Conservation (phyloP, 2,797 vertebrate species). For the Sebastes diploproa region DNA sequence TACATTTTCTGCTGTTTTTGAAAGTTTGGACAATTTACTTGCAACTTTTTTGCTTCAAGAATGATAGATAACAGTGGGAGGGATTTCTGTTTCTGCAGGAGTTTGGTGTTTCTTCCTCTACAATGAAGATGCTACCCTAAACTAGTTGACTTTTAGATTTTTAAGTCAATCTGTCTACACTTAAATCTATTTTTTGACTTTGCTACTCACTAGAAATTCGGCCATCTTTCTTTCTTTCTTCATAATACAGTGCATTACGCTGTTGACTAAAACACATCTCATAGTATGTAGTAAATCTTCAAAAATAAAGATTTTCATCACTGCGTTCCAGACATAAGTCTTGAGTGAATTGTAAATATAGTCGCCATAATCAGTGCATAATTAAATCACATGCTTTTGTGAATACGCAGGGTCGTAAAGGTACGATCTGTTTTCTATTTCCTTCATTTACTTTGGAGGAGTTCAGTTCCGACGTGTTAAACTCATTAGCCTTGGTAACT, state of each 20-base stretch:
- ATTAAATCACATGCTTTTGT: background rate
- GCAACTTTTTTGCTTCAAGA: conserved; percentile 6
- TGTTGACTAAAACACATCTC: background rate
- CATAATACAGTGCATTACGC: background rate
- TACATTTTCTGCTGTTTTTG: conserved; percentile 10
- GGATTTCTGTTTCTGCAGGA: background rate
- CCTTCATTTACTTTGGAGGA: background rate
- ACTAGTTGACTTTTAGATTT: background rate
- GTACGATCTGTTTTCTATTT: background rate
- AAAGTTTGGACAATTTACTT: conserved; percentile 31
- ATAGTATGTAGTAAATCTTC: background rate
- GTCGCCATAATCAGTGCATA: no score
- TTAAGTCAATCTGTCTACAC: background rate
- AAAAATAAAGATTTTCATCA: background rate
- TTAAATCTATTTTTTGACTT: background rate
- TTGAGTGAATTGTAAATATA: background rate
- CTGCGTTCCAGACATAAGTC: background rate
- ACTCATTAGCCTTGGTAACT: background rate
- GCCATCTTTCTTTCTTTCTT: background rate
- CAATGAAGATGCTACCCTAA: background rate
- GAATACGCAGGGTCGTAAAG: background rate
- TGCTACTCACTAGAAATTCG: background rate
- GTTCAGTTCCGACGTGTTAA: background rate
- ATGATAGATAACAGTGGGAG: conserved; percentile 14
- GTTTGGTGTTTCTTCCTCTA: background rate